These are phyloP conservation scores for Conistra vaccinii DNA, from an alignment of 2,888 invertebrate genomes.

Conservation along the genomic window DNA sequence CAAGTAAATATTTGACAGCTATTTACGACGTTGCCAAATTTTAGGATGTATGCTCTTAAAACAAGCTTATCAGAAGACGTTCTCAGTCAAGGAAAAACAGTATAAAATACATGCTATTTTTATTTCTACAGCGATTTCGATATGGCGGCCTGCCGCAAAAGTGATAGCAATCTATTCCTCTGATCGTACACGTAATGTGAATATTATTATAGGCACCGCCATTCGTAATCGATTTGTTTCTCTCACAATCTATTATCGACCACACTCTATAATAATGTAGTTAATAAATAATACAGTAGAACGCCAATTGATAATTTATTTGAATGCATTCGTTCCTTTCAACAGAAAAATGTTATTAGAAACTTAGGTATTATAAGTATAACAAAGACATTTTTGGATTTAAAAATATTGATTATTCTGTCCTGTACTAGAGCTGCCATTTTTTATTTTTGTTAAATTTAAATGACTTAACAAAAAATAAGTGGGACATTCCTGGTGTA, in stretches of 20 bases:
- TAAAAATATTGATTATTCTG: neutral
- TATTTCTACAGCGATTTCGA: conserved; percentile 41
- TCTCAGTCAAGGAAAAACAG: conserved; percentile 31
- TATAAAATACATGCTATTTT: conserved; percentile 20
- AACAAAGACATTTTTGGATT: neutral
- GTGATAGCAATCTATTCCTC: conserved; percentile 62
- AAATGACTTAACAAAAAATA: neutral
- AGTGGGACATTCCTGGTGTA: conserved; percentile 25
- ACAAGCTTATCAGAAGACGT: conserved; percentile 34
- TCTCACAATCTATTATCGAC: conserved; percentile 19
- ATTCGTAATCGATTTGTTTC: conserved; percentile 40
- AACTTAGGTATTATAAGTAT: too few relatives aligned
- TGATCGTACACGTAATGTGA: conserved; percentile 38
- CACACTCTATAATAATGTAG: neutral
- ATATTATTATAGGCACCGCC: conserved; percentile 49
- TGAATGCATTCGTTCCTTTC: conserved; percentile 3
- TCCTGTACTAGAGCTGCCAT: too few relatives aligned
- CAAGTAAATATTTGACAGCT: too few relatives aligned
- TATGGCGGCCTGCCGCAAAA: conserved; percentile 59
- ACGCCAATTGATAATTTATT: conserved; percentile 10
- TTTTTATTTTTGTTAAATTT: neutral
- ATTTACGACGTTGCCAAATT: too few relatives aligned
- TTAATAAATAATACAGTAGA: neutral
- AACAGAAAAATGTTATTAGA: too few relatives aligned
- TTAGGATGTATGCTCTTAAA: too few relatives aligned